Conservation (phyloP, 2,113 vertebrate species). For the Columba livia region DNA sequence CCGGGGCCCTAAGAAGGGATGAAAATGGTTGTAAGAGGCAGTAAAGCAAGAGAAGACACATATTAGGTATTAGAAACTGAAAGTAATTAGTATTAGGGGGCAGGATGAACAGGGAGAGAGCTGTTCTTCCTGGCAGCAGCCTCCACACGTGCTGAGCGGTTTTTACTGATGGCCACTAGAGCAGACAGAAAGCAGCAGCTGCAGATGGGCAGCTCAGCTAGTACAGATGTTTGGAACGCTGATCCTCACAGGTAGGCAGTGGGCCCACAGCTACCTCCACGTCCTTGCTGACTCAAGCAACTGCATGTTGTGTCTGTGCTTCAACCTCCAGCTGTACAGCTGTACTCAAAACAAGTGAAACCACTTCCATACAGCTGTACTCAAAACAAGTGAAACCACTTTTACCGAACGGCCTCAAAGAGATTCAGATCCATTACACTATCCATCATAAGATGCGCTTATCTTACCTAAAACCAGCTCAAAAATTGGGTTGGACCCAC, state of each 20-base stretch:
- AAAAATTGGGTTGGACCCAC: neutral
- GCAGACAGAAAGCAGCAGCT: neutral
- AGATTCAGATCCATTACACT: neutral
- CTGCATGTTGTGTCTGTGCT: neutral
- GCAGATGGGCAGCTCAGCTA: neutral
- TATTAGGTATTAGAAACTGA: neutral
- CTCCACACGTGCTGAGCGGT: neutral
- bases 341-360: neutral
- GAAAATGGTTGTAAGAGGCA: neutral
- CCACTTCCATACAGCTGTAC: neutral
- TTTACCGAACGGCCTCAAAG: neutral
- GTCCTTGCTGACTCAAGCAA: rapidly evolving
- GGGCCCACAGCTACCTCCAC: too few species aligned
- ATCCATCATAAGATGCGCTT: neutral
- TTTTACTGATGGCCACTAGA: neutral
- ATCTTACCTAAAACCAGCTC: neutral
- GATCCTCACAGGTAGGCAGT: neutral
- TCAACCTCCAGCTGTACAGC: rapidly evolving
- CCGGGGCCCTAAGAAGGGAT: neutral
- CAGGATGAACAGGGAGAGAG: neutral
- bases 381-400: neutral
- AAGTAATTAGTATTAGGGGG: neutral
- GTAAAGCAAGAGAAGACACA: neutral
- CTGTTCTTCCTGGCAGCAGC: neutral
- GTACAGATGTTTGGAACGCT: rapidly evolving